Base-by-base conservation (phyloP, 1,140 invertebrate species). In the Argopecten irradians region DNA sequence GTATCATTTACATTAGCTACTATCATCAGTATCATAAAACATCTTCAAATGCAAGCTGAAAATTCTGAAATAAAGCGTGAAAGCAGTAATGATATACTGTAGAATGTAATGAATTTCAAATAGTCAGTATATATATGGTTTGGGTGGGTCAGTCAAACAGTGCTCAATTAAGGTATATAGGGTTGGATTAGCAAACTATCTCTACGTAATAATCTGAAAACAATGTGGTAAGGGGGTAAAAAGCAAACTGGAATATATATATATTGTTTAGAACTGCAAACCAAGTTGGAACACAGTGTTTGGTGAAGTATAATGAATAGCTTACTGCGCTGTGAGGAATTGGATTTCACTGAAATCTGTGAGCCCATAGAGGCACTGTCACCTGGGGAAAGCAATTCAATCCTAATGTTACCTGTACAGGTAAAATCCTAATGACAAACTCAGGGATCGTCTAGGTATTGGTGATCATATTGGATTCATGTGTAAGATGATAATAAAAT, bases 331-430 rank as follows among this genome's bases (percentile, higher is more conserved):
- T 71, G 55, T 71, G 55, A 71, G 1, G 55, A 71, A 71, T 71
- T 71, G 0, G 32, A 43, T 34, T 82, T 87, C n/a, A 87, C n/a
- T 19, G 86, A 35, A 33, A 43, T 83, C 82, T 84, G 34, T 87
- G 35, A 82, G 32, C 83, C 84, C 55, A 71, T 71, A 71, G 55
- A 71, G 55, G 55, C 55, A 71, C 5, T n/a, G n/a, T 71, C 55
- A 71, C 55, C 55, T 71, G 55, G 11, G 55, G 28, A 71, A 71
- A 71, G 8, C 55, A 71, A 71, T 71, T 71, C 28, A n/a, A n/a
- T n/a, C n/a, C n/a, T n/a, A n/a, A n/a, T n/a, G n/a, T n/a, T n/a
- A n/a, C n/a, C n/a, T n/a, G n/a, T n/a, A n/a, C n/a, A n/a, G n/a
- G 2, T 19, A 46, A 46, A 46, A 46, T 46, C 43, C 55, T 71